Percentiles rank a stretch among this genome's conserved stretches.
phyloP scores from a whole-genome alignment of 2,797 vertebrate genomes.

The Pantherophis alleghaniensis region DNA sequence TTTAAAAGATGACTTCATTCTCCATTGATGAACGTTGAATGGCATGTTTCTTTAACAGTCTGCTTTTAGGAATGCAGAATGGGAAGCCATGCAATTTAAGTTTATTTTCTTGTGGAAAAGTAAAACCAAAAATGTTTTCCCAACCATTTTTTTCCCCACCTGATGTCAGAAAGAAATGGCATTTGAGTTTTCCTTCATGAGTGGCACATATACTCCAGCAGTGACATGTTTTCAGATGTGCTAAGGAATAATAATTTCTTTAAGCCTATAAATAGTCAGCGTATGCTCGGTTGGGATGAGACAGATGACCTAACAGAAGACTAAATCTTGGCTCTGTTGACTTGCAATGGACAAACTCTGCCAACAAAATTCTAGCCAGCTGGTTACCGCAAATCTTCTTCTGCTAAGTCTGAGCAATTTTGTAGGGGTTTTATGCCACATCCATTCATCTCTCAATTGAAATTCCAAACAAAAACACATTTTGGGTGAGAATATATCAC shows the following conservation, averaged over 20 bases:
- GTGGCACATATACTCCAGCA: conserved; percentile 67
- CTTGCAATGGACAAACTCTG: conserved; percentile 59
- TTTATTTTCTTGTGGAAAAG: conserved; percentile 53
- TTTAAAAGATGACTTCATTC: conserved; percentile 23
- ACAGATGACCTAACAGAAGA: conserved; percentile 72
- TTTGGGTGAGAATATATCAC: conserved; percentile 66
- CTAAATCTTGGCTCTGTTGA: conserved; percentile 68
- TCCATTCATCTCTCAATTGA: conserved; percentile 55
- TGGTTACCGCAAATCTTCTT: conserved; percentile 66
- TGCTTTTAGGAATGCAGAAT: conserved; percentile 26
- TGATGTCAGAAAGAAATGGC: conserved; percentile 56
- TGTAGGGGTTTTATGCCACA: conserved; percentile 51
- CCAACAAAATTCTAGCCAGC: conserved; percentile 70
- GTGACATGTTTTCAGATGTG: conserved; percentile 65
- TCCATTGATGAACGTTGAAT: background rate
- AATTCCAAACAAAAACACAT: conserved; percentile 64
- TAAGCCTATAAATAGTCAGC: conserved; percentile 68
- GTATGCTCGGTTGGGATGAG: conserved; percentile 66
- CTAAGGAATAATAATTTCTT: conserved; percentile 65
- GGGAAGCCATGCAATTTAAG: conserved; percentile 41
- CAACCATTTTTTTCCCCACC: conserved; percentile 59
- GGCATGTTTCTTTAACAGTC: conserved; percentile 34
- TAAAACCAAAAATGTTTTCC: conserved; percentile 51
- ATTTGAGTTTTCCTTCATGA: conserved; percentile 61
- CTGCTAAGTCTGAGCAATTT: conserved; percentile 66